Evolutionary conservation across 1,140 invertebrate species (phyloP).

Genomic region (Rhynchophorus ferrugineus): DNA sequence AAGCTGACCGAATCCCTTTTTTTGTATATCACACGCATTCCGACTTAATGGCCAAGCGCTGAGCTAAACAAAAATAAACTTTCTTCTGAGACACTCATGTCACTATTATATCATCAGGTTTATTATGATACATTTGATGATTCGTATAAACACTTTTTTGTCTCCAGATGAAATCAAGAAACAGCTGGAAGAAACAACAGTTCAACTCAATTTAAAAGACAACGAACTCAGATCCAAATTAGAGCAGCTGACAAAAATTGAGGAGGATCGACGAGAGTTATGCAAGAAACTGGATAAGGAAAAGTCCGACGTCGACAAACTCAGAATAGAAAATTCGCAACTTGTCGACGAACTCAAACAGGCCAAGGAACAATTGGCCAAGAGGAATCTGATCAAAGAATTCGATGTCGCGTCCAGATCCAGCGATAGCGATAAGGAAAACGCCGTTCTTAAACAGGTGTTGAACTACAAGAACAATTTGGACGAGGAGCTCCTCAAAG

Average conservation of each 20-base stretch:
- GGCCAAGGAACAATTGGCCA: background rate
- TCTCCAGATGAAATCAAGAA: background rate
- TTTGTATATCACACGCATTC: no score
- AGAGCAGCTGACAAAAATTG: background rate
- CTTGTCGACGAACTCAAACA: slow-evolving; percentile 7
- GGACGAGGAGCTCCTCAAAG: slow-evolving; percentile 13
- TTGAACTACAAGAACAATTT: slow-evolving; percentile 2
- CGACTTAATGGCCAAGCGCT: no score
- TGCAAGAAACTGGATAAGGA: slow-evolving; percentile 12
- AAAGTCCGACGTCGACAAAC: slow-evolving; percentile 13
- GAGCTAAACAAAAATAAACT: no score
- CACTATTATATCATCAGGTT: no score
- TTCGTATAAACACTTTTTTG: no score
- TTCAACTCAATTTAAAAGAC: slow-evolving; percentile 11
- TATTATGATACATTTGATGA: no score
- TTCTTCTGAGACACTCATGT: no score
- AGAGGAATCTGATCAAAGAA: background rate
- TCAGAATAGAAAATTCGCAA: slow-evolving; percentile 11
- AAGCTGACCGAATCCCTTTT: no score
- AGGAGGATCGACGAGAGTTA: slow-evolving; percentile 14
- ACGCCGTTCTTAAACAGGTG: no score
- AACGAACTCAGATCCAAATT: background rate
- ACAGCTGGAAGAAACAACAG: slow-evolving; percentile 2
- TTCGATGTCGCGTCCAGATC: background rate
- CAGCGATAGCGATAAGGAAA: background rate